Evolutionary conservation across 2,113 vertebrate species (phyloP).

Genomic region (Grammomys surdaster): DNA sequence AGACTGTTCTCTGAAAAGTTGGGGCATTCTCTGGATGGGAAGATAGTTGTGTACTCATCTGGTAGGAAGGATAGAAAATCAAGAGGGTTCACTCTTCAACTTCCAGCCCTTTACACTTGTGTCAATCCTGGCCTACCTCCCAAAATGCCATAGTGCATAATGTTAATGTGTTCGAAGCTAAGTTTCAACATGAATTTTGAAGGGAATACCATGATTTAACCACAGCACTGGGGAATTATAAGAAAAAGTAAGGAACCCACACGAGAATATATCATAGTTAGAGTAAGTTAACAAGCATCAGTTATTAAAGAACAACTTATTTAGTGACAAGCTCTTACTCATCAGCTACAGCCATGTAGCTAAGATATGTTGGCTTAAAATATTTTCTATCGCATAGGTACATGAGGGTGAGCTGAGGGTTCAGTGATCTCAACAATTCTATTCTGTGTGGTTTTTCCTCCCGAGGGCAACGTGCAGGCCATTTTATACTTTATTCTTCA

Average conservation of each 20-base stretch:
- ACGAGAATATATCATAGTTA: background rate
- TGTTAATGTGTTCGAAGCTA: background rate
- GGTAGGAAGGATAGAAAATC: background rate
- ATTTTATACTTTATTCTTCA: background rate
- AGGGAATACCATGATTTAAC: background rate
- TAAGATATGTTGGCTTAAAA: background rate
- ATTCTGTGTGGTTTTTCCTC: background rate
- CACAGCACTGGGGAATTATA: background rate
- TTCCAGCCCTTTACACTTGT: background rate
- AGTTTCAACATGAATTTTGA: background rate
- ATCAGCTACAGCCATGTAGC: background rate
- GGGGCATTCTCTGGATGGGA: background rate
- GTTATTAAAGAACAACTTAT: background rate
- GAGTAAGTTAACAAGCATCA: background rate
- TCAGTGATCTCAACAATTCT: background rate
- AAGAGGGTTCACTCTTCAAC: background rate
- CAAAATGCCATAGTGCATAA: background rate
- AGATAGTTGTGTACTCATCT: too few relatives aligned
- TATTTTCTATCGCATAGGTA: background rate
- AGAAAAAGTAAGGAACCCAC: background rate
- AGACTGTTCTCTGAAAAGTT: background rate
- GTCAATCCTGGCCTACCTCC: background rate
- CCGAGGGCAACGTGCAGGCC: background rate
- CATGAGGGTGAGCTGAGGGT: background rate
- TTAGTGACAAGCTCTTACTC: background rate